phyloP scores from a whole-genome alignment of 2,113 vertebrate genomes.

The Dicerorhinus sumatrensis region DNA sequence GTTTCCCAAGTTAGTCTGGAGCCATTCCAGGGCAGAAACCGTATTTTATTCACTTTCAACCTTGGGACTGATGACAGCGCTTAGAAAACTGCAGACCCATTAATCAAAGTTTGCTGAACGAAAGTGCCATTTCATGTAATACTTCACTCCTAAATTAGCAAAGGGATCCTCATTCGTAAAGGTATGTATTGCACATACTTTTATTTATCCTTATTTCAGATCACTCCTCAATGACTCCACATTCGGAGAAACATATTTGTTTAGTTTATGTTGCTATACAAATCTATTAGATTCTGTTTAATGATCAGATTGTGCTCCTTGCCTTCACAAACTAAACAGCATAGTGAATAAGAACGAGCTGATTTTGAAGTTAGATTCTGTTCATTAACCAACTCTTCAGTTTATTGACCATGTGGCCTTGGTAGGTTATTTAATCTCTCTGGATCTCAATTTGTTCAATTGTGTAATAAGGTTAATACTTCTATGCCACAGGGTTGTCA shows the following conservation, averaged over 20 bases:
- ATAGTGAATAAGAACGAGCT: neutral
- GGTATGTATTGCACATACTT: neutral
- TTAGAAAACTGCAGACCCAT: conserved; percentile 33
- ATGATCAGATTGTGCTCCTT: neutral
- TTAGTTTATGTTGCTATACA: neutral
- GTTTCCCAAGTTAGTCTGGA: neutral
- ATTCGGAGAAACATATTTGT: neutral
- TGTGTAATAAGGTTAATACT: neutral
- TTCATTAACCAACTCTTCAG: conserved; percentile 8
- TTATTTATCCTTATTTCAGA: neutral
- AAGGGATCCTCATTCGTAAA: neutral
- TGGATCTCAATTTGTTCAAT: neutral
- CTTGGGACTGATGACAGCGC: neutral
- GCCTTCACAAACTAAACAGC: neutral
- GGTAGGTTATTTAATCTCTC: neutral
- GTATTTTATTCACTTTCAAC: neutral
- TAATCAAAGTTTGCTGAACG: neutral
- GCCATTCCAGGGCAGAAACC: neutral
- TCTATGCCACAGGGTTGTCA: neutral
- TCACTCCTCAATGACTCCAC: neutral
- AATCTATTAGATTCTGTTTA: neutral
- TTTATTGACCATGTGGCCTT: neutral
- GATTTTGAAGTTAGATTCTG: neutral
- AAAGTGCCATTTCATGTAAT: neutral
- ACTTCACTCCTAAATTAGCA: conserved; percentile 24